phyloP scores from a whole-genome alignment of 2,113 vertebrate genomes.

The Cromileptes altivelis region DNA sequence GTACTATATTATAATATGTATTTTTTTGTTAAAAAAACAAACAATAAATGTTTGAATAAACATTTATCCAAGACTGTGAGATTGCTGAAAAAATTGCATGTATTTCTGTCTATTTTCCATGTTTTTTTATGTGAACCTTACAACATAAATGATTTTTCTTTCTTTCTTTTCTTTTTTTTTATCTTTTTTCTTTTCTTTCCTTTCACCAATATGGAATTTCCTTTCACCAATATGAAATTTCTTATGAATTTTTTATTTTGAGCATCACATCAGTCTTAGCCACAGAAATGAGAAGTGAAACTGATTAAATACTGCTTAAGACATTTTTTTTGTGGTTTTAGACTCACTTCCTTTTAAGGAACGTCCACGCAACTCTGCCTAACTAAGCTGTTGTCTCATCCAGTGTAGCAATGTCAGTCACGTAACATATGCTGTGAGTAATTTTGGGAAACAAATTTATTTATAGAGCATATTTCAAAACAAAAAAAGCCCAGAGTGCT shows the following conservation, averaged over 20 bases:
- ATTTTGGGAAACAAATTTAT: too few species aligned
- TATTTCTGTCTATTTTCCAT: not conserved
- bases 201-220: not conserved
- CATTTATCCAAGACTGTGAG: not conserved
- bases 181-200: too few species aligned
- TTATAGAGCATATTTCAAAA: too few species aligned
- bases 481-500: too few species aligned
- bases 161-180: too few species aligned
- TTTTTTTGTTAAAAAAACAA: too few species aligned
- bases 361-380: not conserved
- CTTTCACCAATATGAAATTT: not conserved
- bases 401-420: too few species aligned
- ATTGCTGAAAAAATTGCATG: not conserved
- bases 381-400: too few species aligned
- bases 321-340: slow-evolving; percentile 1
- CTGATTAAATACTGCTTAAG: not conserved
- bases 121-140: not conserved
- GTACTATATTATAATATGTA: too few species aligned
- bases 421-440: too few species aligned
- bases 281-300: slow-evolving; percentile 25
- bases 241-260: too few species aligned
- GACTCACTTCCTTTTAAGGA: slow-evolving; percentile 22
- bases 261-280: not conserved
- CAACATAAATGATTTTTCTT: not conserved
- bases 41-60: not conserved